Evolutionary conservation across 2,888 invertebrate species (phyloP), one percentile per base, ranked within the genome.

Genomic region (Apamea crenata): DNA sequence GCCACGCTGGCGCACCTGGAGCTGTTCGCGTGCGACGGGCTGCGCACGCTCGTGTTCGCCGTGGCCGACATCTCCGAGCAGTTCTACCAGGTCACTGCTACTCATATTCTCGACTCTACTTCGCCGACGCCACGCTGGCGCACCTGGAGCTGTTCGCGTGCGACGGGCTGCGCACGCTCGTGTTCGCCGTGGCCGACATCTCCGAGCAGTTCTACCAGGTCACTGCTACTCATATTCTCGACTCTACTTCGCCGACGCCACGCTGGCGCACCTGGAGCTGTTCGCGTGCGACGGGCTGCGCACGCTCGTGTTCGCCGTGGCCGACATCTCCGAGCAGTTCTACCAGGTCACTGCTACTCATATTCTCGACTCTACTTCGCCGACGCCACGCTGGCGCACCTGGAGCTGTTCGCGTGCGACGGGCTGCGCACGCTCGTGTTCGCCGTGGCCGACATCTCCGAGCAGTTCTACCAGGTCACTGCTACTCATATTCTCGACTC

Each of bases 361-460:
- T 14, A 14, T 14, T 36, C 36, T 36, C n/a, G n/a, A n/a, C n/a
- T n/a, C n/a, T n/a, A n/a, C 71, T 96, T 96, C 92, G 96, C 97
- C 2, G 98, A 98, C 80, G 94, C 97, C 25, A 98, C 99, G 12
- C 96, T 99, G 44, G 97, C 97, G 78, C 99, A 99, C 96, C 97
- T 99, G 81, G 99, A 99, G 94, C 97, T 98, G 90, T 99, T 99
- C 97, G 99, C 99, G 0, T 97, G 98, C 1, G 98, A 98, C 91
- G 99, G 99, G 7, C 97, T 99, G 86, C 97, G 99, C 78, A 99
- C 99, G 1, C 97, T 99, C 68, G 99, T 99, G 92, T 98, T 99
- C 94, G 99, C 99, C 1, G 98, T 98, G 25, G 98, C 98, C 0
- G 98, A 99, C 84, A 98, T 99, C 84, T 97, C 98, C 0, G 97